Conservation (phyloP, 2,113 vertebrate species). For the Glaucomys volans region DNA sequence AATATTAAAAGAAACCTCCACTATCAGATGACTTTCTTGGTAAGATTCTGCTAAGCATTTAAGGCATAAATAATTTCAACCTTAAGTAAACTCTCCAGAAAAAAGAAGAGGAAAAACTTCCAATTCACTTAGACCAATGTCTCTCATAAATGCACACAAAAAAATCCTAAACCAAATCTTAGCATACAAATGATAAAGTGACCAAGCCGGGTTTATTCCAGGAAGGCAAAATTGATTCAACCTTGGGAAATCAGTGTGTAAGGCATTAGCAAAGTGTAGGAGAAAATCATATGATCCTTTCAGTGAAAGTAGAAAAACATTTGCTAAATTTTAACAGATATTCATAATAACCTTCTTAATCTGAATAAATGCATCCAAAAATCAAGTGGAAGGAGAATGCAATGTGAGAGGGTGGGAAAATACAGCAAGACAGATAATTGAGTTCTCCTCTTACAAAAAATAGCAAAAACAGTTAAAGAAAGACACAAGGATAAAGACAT, state of each 20-base stretch:
- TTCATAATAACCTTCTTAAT: background rate
- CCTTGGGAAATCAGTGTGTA: background rate
- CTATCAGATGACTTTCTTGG: background rate
- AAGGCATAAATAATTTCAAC: background rate
- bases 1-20: background rate
- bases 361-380: background rate
- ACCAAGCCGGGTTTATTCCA: background rate
- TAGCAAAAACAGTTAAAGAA: background rate
- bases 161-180: background rate
- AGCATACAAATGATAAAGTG: background rate
- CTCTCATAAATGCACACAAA: background rate
- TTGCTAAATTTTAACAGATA: background rate
- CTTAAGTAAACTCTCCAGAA: background rate
- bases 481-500: background rate
- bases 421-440: background rate
- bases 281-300: background rate
- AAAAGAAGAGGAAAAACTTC: background rate
- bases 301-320: background rate
- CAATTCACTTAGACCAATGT: background rate
- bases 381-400: background rate
- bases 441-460: background rate
- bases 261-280: background rate
- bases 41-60: background rate
- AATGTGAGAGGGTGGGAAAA: background rate
- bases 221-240: background rate